phyloP scores from a whole-genome alignment of 2,113 vertebrate species.

The Acanthisitta chloris region DNA sequence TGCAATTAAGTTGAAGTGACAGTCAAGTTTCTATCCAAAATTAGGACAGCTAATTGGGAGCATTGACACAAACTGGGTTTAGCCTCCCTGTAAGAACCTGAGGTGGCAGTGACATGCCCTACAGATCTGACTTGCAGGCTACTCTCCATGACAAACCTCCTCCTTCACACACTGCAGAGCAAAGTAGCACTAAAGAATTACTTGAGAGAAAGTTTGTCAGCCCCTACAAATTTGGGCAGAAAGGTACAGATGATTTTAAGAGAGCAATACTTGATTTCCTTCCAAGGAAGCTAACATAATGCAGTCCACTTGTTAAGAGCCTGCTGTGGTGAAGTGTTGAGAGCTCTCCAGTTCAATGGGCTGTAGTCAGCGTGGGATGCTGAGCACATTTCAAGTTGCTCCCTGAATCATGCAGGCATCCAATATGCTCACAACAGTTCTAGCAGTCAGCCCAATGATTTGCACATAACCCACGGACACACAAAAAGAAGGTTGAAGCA shows the following conservation, averaged over 20 bases:
- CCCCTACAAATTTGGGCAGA: constrained; percentile 5
- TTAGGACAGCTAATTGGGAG: constrained; percentile 40
- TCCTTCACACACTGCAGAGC: constrained; percentile 19
- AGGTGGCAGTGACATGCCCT: constrained; percentile 54
- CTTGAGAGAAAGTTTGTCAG: constrained; percentile 1
- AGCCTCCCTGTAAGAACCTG: constrained; percentile 15
- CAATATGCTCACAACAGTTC: not conserved
- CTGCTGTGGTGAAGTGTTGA: not conserved
- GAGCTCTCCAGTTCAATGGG: not conserved
- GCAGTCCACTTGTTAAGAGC: not conserved
- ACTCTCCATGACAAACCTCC: not conserved
- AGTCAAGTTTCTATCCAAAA: constrained; percentile 48
- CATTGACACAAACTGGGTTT: constrained; percentile 32
- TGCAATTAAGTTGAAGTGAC: constrained; percentile 52
- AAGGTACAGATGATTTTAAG: not conserved
- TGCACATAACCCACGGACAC: constrained; percentile 5
- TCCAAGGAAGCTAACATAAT: not conserved
- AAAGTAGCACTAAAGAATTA: constrained; percentile 9
- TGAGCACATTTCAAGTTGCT: not conserved
- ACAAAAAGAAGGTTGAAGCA: not conserved
- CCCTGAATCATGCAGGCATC: not conserved
- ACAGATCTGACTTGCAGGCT: constrained; percentile 21
- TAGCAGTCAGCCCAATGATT: not conserved
- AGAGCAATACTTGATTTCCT: not conserved
- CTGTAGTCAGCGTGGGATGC: not conserved